Evolutionary conservation across 2,888 invertebrate species (phyloP).

Genomic region (Drosophila anomalata): DNA sequence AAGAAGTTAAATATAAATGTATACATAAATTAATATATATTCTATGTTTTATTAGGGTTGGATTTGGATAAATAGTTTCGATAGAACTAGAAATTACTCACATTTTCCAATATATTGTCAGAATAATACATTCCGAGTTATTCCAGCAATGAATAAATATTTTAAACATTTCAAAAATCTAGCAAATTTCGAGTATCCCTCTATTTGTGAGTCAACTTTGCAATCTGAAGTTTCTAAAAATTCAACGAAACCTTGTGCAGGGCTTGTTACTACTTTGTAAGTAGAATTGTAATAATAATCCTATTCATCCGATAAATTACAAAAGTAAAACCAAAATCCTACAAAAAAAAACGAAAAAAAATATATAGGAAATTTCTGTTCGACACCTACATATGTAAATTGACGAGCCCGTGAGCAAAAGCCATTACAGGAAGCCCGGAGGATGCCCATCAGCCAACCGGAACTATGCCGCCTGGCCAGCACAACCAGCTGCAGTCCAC

Average conservation of each 20-base stretch:
- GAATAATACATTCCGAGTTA: background rate
- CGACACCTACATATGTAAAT: background rate
- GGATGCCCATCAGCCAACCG: constrained; percentile 15
- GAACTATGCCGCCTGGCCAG: constrained; percentile 9
- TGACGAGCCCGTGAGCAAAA: background rate
- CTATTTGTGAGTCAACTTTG: background rate
- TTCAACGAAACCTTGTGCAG: background rate
- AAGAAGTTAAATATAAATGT: constrained; percentile 52
- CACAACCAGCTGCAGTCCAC: background rate
- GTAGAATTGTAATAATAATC: background rate
- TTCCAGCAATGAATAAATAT: too few species aligned
- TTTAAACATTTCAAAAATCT: too few species aligned
- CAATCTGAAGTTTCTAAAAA: background rate
- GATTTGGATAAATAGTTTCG: too few species aligned
- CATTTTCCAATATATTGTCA: background rate
- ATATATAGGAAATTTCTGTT: background rate
- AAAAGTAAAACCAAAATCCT: background rate
- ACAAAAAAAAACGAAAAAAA: constrained; percentile 4
- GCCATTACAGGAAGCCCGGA: background rate
- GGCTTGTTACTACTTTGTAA: background rate
- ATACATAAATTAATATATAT: constrained; percentile 52
- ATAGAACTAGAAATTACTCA: background rate
- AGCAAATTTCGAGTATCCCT: background rate
- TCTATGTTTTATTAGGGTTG: background rate
- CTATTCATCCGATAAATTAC: constrained; percentile 8